A percentile compares a stretch with the other conserved stretches of the same genome.
These are phyloP conservation scores for Drosophila paracracens DNA, from an alignment of 2,888 invertebrate species.

Conservation along the genomic window DNA sequence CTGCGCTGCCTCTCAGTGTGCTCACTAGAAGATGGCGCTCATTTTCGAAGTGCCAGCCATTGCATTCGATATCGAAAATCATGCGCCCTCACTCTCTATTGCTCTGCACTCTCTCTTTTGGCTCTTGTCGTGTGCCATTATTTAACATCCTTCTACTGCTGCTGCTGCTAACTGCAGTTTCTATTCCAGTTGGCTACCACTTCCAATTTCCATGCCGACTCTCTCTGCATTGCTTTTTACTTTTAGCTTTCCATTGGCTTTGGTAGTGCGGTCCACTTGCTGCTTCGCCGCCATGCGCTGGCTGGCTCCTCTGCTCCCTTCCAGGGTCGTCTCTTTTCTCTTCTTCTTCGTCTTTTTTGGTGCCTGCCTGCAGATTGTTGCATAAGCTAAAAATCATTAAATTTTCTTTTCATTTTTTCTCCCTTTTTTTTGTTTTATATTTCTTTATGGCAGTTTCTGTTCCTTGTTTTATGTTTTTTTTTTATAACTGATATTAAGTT, in stretches of 20 bases:
- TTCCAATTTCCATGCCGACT: slow-evolving; percentile 57
- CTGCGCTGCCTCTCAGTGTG: background rate
- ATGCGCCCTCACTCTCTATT: slow-evolving; percentile 22
- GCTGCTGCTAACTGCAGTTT: slow-evolving; percentile 62
- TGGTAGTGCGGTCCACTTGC: slow-evolving; percentile 71
- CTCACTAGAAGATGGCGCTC: slow-evolving; percentile 37
- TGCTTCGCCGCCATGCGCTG: slow-evolving; percentile 63
- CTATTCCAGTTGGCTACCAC: slow-evolving; percentile 54
- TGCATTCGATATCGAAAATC: slow-evolving; percentile 47
- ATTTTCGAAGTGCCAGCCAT: slow-evolving; percentile 32
- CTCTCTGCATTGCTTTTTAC: slow-evolving; percentile 22
- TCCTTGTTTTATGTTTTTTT: slow-evolving; percentile 22
- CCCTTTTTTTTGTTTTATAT: slow-evolving; percentile 20
- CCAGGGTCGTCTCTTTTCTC: slow-evolving; percentile 62
- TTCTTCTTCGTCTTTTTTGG: slow-evolving; percentile 24
- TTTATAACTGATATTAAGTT: slow-evolving; percentile 21
- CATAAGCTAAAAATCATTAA: slow-evolving; percentile 65
- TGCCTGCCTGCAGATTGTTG: slow-evolving; percentile 73
- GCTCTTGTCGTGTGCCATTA: slow-evolving; percentile 57
- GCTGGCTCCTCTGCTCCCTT: slow-evolving; percentile 42
- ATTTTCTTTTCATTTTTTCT: slow-evolving; percentile 17
- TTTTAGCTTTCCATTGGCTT: slow-evolving; percentile 58
- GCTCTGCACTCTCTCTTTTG: slow-evolving; percentile 9
- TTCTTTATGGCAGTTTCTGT: slow-evolving; percentile 30
- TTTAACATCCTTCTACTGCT: slow-evolving; percentile 55